Base-by-base conservation (phyloP, 2,113 vertebrate species). In the Gila orcuttii region DNA sequence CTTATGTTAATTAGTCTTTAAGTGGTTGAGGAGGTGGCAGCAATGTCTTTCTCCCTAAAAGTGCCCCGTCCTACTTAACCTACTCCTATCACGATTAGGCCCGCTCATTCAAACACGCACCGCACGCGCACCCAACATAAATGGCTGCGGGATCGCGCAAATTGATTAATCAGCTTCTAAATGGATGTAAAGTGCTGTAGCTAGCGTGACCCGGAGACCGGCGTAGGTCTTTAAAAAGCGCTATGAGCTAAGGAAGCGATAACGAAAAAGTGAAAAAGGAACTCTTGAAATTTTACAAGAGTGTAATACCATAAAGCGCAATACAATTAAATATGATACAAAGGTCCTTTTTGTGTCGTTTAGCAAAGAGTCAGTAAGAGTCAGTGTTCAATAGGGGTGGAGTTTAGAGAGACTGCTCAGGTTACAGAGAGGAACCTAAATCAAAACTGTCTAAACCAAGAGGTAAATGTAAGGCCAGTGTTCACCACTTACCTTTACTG, bases 1-100 rank as follows among this genome's bases (percentile, higher is more conserved):
- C 92, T 93, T 93, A 95, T 94, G 94, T 94, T 95, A 94, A 95
- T 95, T 92, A 92, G 85, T 89, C 83, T 91, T 93, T 93, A 94
- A 95, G 93, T 94, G 94, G 93, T 93, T 93, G 90, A 89, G 92
- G 91, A 93, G 86, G 81, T 77, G 86, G 60, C 74, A 47, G 87
- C 83, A 85, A 82, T 90, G 92, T 89, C 87, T 89, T 92, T 88
- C 89, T 90, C 92, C 93, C 90, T 36, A 91, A 87, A 86, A 77
- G 87, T 80, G 84, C 69, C 89, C 83, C 88, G 84, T 91, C 90
- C 92, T 91, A 93, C 93, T 95, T 95, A 94, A 95, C 94, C 94
- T 92, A 89, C 90, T 76, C 88, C 90, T 94, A 95, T 94, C 94
- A 21, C 85, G 92, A 93, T 93, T 91, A 93, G 93, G 92, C 85